A percentile compares a stretch with the other conserved stretches of the same genome.
These are phyloP conservation scores for Cossypha caffra DNA, from an alignment of 2,797 vertebrate genomes.

Conservation along the genomic window DNA sequence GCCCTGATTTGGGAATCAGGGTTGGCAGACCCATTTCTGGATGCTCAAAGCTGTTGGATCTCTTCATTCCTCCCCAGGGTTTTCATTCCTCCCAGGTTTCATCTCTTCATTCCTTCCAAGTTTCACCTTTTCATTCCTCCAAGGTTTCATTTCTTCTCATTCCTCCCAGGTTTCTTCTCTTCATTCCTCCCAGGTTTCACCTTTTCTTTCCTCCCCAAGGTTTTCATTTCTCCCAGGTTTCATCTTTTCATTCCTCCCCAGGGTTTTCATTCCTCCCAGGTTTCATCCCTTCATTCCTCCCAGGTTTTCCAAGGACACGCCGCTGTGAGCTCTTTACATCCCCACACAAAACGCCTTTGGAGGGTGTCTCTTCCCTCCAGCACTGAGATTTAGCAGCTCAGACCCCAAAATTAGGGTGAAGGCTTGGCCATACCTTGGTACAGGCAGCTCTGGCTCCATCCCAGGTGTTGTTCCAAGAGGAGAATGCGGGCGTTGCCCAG, in stretches of 20 bases:
- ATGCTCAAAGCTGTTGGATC: background rate
- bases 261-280: too few species aligned
- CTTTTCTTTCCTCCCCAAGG: too few species aligned
- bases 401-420: background rate
- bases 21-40: background rate
- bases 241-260: too few species aligned
- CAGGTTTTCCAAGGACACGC: background rate
- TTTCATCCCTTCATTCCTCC: too few species aligned
- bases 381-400: background rate
- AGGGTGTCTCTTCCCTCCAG: background rate
- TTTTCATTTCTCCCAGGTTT: too few species aligned
- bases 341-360: background rate
- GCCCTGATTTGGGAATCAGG: background rate
- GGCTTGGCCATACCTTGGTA: background rate
- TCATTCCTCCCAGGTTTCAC: too few species aligned
- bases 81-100: too few species aligned
- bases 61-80: background rate
- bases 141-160: too few species aligned
- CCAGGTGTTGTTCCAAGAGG: rapidly evolving
- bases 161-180: too few species aligned
- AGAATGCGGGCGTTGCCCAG: rapidly evolving
- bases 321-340: rapidly evolving
- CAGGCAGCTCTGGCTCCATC: background rate
- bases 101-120: too few species aligned
- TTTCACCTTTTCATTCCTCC: too few species aligned